Evolutionary conservation across 2,888 invertebrate genomes (phyloP), one percentile per base, ranked within the genome.

Genomic region (Cerceris rybyensis): DNA sequence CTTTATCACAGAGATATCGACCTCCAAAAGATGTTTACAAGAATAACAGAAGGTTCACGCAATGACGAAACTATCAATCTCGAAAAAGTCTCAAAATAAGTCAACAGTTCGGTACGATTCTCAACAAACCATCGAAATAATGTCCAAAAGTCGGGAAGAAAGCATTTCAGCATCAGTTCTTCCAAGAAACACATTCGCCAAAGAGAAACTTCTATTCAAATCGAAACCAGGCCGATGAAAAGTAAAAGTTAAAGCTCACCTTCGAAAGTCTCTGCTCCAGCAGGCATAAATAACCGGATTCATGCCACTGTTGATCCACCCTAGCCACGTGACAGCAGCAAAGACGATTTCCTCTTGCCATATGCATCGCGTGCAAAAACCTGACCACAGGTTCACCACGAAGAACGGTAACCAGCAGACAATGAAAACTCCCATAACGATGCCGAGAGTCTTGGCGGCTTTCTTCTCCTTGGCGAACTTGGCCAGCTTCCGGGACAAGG

Each of bases 281-380:
- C 98, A 98, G n/a, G 98, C 98, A 93, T 99, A 99, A 91, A 99
- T 99, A 84, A 98, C 97, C 0, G 98, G 98, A 94, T 98, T 98
- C 98, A 98, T 98, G 78, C 97, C 97, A 60, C 98, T 98, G 93
- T 98, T 98, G 92, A 98, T 97, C 98, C 98, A 98, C 67, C 98
- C 98, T 55, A 98, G 94, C 98, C 98, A 98, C 84, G 98, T 98
- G 76, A 98, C 98, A 75, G 98, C 95, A 55, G 97, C 96, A 81
- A 96, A 96, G 42, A 98, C 96, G 74, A 97, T 95, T 93, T 98
- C 97, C 91, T 97, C 97, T 90, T 97, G 96, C 93, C 96, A 95
- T 86, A 98, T 97, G 93, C 98, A 98, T 88, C 96, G 95, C 79
- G 96, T 94, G 93, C 98, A 97, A 90, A 99, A 96, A 16, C 98